These are phyloP conservation scores for Calidris pygmaea DNA, from an alignment of 2,113 vertebrate species.

Conservation along the genomic window DNA sequence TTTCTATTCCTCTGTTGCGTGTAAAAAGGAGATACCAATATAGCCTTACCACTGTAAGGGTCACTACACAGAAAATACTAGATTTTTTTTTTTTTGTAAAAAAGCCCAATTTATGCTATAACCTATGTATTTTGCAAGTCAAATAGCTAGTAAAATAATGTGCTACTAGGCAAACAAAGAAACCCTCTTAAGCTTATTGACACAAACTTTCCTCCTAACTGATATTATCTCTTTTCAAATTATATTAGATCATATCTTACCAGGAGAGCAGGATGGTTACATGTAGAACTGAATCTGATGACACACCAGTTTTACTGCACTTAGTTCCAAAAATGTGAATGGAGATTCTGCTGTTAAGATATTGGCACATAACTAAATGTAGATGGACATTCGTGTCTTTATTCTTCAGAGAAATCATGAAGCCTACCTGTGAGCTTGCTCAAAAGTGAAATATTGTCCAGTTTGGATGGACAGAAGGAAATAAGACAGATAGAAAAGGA, in stretches of 20 bases:
- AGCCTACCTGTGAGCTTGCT: neutral
- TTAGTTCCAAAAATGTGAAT: neutral
- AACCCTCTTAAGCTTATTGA: neutral
- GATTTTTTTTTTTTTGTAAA: neutral
- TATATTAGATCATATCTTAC: neutral
- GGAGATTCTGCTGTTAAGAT: neutral
- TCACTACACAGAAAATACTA: neutral
- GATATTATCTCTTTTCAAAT: constrained; percentile 14
- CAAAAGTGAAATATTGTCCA: neutral
- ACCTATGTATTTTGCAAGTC: neutral
- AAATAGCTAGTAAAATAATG: neutral
- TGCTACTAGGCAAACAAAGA: neutral
- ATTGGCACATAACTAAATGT: accelerated
- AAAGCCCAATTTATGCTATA: neutral
- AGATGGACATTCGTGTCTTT: neutral
- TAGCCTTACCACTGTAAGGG: neutral
- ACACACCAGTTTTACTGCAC: neutral
- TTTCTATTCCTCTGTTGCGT: neutral
- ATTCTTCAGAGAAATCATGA: neutral
- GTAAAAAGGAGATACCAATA: neutral
- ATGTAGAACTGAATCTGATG: neutral
- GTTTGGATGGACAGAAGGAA: neutral
- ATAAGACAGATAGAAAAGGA: neutral
- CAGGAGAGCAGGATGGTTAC: neutral
- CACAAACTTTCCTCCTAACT: neutral